Percentiles rank a stretch among this genome's conserved stretches.
Evolutionary conservation across 2,113 vertebrate species (phyloP).

Genomic region (Taurulus bubalis): DNA sequence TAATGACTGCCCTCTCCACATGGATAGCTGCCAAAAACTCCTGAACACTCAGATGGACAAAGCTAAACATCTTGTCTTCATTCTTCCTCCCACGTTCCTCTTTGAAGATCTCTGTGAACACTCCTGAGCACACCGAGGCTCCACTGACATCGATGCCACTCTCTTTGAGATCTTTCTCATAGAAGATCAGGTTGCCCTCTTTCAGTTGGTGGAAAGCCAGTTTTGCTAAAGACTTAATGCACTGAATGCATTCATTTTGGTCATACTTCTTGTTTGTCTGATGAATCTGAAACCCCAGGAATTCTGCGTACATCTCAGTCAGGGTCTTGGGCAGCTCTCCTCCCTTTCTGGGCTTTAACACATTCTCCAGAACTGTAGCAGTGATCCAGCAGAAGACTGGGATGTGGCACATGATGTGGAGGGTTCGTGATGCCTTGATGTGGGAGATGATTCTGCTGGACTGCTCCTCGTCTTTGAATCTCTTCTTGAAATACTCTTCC

Average conservation of each 20-base stretch:
- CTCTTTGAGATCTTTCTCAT: slow-evolving; percentile 7
- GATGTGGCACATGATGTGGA: no score
- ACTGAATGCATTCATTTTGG: neutral
- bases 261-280: neutral
- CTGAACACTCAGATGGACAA: slow-evolving; percentile 19
- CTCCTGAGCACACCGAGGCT: slow-evolving; percentile 38
- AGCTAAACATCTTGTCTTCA: no score
- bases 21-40: slow-evolving; percentile 41
- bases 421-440: no score
- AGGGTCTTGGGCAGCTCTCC: no score
- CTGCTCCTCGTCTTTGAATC: no score
- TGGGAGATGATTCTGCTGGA: no score
- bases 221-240: neutral
- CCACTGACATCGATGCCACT: slow-evolving; percentile 11
- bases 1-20: neutral
- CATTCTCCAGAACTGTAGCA: no score
- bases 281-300: neutral
- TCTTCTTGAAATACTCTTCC: neutral
- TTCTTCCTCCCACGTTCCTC: slow-evolving; percentile 27
- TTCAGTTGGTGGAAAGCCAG: no score
- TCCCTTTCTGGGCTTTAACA: no score
- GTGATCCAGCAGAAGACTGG: no score
- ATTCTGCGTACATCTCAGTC: no score
- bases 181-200: no score
- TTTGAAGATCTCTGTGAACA: slow-evolving; percentile 55